Base-by-base conservation (phyloP, 2,797 vertebrate species). In the Gephyroberyx darwinii region DNA sequence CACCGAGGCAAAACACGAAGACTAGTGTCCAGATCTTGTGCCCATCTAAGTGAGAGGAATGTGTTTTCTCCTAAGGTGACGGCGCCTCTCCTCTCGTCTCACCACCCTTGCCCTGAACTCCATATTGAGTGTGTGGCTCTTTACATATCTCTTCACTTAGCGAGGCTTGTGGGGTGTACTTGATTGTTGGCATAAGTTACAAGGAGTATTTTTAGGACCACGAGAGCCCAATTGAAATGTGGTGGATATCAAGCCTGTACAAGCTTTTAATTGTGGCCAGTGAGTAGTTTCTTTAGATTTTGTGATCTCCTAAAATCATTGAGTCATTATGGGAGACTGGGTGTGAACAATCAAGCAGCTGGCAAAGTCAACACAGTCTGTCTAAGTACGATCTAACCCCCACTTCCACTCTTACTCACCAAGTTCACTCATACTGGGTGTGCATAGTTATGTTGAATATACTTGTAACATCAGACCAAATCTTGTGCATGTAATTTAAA, bases 301-400 rank as follows among this genome's bases (percentile, higher is more conserved):
- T 12, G 31, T 55, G 52, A 63, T 50, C 41, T 19, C 17, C 26
- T 19, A 13, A 12, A 19, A 62, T 19, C 35, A 30, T 19, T 54
- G 22, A 54, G 39, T 26, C 50, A 30, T 45, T 33, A 17, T 17
- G 12, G 50, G 51, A 45, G 10, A 54, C 19, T 48, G 31, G 43
- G 67, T 8, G 31, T 43, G 57, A 52, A 30, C 47, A 3, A 17
- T 41, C 39, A 41, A 41, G 39, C n/a, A 71, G 61, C 56, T 48
- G 7, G 33, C 17, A 31, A 78, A 50, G 41, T 83, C 78, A 78
- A 43, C 58, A 88, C 83, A 71, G 84, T 89, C 89, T 88, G 87
- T 87, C 85, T 88, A 69, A 48, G 69, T 63, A 55, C 30, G 16
- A 65, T 70, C 57, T 75, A 58, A 86, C 37, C 30, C 9, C 73